phyloP scores from a whole-genome alignment of 2,888 invertebrate species.

The Rotaria socialis region DNA sequence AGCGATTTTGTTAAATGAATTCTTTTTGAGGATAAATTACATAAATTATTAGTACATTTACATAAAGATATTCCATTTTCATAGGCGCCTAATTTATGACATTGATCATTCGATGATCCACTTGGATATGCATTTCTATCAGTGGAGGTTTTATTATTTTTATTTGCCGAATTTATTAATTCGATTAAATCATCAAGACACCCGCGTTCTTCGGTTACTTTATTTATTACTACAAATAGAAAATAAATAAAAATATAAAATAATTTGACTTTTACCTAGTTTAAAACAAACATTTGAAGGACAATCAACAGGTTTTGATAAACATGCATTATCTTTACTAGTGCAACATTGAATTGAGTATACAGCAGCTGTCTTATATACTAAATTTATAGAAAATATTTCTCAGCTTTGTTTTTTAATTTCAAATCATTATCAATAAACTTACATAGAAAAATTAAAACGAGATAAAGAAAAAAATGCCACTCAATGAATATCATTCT shows the following conservation, averaged over 20 bases:
- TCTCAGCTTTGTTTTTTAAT: no score
- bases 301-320: constrained; percentile 13
- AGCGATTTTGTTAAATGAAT: neutral
- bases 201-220: constrained; percentile 6
- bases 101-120: constrained; percentile 18
- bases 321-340: constrained; percentile 15
- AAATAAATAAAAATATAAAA: neutral
- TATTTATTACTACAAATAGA: neutral
- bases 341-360: constrained; percentile 18
- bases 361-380: neutral
- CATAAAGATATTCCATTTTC: neutral
- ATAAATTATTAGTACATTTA: constrained; percentile 6
- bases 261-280: neutral
- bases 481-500: neutral
- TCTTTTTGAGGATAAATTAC: neutral
- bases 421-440: neutral
- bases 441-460: neutral
- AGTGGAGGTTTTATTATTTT: neutral
- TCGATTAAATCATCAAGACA: constrained; percentile 11
- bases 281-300: constrained; percentile 26
- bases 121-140: neutral
- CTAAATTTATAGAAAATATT: neutral
- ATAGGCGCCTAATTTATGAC: neutral
- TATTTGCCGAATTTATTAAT: constrained; percentile 2
- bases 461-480: neutral